Evolutionary conservation across 2,797 vertebrate species (phyloP), one percentile per base, ranked within the genome.

Genomic region (Oreortyx pictus): DNA sequence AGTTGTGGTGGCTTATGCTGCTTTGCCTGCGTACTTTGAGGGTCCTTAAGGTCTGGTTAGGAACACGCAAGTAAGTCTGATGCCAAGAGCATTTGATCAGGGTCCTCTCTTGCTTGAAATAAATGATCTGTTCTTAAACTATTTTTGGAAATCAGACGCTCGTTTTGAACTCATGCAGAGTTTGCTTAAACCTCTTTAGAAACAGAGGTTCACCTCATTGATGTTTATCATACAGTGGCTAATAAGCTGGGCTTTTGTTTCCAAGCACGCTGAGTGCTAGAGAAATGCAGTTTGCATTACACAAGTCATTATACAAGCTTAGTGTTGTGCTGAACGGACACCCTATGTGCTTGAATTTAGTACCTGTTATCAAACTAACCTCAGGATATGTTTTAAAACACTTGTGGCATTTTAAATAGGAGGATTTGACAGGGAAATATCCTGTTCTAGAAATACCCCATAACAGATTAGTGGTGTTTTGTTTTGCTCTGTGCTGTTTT

Each of bases 371-470:
- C 85, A 76, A 78, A 37, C 31, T 41, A 41, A 54, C 39, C 39
- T 56, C 31, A 31, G 84, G 82, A 39, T 65, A 20, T 16, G 37
- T 88, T 91, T 89, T 89, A 62, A 92, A 75, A 44, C 43, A 70
- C 10, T 54, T 64, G 64, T 92, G 73, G 70, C 56, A 64, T 94
- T 95, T 94, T 50, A 77, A 67, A 2, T 31, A 70, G 62, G 24
- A 88, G 39, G 70, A 78, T 86, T 92, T 92, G 87, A 84, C 50
- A 16, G 73, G 66, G 56, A 78, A 93, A 74, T 70, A 82, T 94
- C 76, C 60, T 92, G 76, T 88, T 92, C 66, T n/a, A 67, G 33
- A 52, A 80, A 83, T 87, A 89, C 39, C 64, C 11, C 4, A 2
- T 81, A 41, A 85, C 86, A 89, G 56, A 89, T 82, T 35, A 90